Evolutionary conservation across 2,113 vertebrate genomes (phyloP).

Genomic region (Xiphophorus couchianus): DNA sequence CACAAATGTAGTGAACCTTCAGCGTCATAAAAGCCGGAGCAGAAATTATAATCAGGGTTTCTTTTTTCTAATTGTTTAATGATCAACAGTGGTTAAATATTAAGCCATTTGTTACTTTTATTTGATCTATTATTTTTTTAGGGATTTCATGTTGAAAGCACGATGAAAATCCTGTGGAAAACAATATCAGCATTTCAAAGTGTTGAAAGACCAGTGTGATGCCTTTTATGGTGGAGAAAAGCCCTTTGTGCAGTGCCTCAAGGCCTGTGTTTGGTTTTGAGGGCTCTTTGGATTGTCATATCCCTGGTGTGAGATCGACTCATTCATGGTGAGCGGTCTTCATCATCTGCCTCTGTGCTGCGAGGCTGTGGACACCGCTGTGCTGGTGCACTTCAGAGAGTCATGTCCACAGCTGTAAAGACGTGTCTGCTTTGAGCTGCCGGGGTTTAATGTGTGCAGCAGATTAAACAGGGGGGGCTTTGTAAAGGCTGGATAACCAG

Average conservation of each 20-base stretch:
- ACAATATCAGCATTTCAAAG: conserved; percentile 77
- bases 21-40: conserved; percentile 8
- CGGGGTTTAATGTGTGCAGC: conserved; percentile 62
- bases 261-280: conserved; percentile 52
- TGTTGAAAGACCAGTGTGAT: conserved; percentile 55
- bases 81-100: conserved; percentile 60
- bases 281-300: conserved; percentile 65
- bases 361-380: conserved; percentile 46
- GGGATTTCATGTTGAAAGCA: conserved; percentile 66
- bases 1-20: conserved; percentile 20
- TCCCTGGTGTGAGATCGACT: conserved; percentile 71
- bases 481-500: conserved; percentile 50
- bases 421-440: conserved; percentile 70
- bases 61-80: conserved; percentile 47
- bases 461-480: conserved; percentile 64
- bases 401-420: conserved; percentile 67
- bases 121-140: conserved; percentile 60
- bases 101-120: conserved; percentile 52
- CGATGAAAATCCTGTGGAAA: conserved; percentile 61
- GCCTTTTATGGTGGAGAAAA: conserved; percentile 67
- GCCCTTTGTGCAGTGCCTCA: conserved; percentile 63
- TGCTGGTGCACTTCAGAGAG: conserved; percentile 56
- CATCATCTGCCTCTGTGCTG: conserved; percentile 34
- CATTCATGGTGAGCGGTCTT: conserved; percentile 56
- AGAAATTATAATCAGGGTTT: conserved; percentile 35